Percentiles rank a stretch among this genome's conserved stretches.
These are phyloP conservation scores for Contarinia nasturtii DNA, from an alignment of 1,140 invertebrate genomes.

Conservation along the genomic window DNA sequence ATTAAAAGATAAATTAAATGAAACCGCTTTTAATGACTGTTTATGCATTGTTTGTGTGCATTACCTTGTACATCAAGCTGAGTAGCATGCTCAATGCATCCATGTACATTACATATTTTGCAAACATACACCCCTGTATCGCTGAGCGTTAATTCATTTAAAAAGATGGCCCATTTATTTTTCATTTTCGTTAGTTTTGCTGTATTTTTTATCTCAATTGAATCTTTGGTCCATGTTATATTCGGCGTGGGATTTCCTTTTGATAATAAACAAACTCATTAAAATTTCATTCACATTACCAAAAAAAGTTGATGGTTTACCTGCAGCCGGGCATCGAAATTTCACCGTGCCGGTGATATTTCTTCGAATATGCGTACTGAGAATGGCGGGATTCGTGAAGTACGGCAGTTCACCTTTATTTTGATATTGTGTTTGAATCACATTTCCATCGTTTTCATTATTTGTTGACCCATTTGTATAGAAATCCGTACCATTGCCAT, in stretches of 20 bases:
- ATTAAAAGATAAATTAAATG: neutral
- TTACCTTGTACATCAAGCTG: slow-evolving; percentile 55
- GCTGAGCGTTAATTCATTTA: slow-evolving; percentile 53
- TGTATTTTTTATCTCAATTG: slow-evolving; percentile 33
- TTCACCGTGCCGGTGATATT: too few relatives aligned
- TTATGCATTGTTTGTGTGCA: neutral
- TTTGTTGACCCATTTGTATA: too few relatives aligned
- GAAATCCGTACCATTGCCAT: too few relatives aligned
- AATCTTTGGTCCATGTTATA: slow-evolving; percentile 63
- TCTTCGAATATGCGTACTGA: too few relatives aligned
- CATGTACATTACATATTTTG: slow-evolving; percentile 54
- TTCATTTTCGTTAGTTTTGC: slow-evolving; percentile 36
- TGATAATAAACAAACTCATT: neutral
- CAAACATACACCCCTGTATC: slow-evolving; percentile 79
- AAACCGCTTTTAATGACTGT: neutral
- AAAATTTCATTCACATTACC: too few relatives aligned
- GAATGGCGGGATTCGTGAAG: too few relatives aligned
- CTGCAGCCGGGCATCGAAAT: too few relatives aligned
- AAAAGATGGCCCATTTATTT: slow-evolving; percentile 40
- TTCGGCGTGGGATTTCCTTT: slow-evolving; percentile 54
- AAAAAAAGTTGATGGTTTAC: too few relatives aligned
- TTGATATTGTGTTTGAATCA: too few relatives aligned
- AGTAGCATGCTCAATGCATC: slow-evolving; percentile 56
- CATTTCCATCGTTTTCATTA: too few relatives aligned
- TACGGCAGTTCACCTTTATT: too few relatives aligned